phyloP scores from a whole-genome alignment of 2,888 invertebrate species.

The Drosophila algonquin region DNA sequence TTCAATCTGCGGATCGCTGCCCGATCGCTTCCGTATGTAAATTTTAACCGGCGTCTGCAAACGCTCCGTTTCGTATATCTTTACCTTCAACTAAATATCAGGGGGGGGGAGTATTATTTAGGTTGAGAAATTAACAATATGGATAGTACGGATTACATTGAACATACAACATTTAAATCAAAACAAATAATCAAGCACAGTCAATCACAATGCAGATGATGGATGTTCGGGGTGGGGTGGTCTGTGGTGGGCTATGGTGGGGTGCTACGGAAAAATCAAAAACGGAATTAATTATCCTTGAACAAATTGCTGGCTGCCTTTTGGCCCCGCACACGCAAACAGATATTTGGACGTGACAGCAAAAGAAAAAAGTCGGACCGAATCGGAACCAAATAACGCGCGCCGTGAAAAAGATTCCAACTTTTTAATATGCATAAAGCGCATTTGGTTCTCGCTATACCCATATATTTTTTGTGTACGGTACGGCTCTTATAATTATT shows the following conservation, averaged over 20 bases:
- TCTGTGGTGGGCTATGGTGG: background rate
- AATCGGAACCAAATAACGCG: conserved; percentile 24
- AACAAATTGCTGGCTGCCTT: conserved; percentile 7
- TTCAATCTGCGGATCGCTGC: conserved; percentile 13
- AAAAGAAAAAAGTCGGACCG: conserved; percentile 7
- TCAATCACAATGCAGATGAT: conserved; percentile 34
- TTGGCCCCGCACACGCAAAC: conserved; percentile 4
- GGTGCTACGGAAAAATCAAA: background rate
- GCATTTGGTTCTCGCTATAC: conserved; percentile 11
- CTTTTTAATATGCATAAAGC: conserved; percentile 24
- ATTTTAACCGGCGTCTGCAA: conserved; percentile 65
- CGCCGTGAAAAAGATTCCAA: conserved; percentile 32
- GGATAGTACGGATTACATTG: conserved; percentile 3
- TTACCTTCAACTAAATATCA: conserved; percentile 70
- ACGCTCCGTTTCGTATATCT: conserved; percentile 69
- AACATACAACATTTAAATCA: conserved; percentile 62
- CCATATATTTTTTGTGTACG: background rate
- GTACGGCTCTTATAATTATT: conserved; percentile 24
- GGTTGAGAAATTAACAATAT: conserved; percentile 46
- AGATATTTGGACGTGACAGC: conserved; percentile 4
- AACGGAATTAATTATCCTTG: conserved; percentile 17
- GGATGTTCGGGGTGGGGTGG: background rate
- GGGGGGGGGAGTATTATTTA: conserved; percentile 39
- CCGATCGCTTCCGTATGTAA: conserved; percentile 47
- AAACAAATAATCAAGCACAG: conserved; percentile 73